Evolutionary conservation across 2,797 vertebrate species (phyloP).

Genomic region (Emys orbicularis): DNA sequence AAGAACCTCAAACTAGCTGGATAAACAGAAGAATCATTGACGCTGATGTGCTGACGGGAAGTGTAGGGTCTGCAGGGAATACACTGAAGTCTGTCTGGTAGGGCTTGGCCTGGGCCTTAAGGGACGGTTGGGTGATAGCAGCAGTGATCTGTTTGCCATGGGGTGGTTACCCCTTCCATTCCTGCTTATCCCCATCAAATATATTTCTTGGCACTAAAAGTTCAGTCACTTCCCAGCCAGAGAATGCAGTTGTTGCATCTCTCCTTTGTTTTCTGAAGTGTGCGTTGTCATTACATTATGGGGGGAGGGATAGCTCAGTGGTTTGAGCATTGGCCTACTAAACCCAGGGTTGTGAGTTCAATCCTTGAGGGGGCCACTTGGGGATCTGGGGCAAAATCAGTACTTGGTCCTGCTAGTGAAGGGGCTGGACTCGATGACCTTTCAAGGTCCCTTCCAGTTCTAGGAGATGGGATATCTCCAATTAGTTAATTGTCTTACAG

Average conservation of each 20-base stretch:
- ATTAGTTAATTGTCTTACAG: background rate
- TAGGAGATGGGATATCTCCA: too few relatives aligned
- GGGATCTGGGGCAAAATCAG: too few relatives aligned
- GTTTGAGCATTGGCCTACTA: too few relatives aligned
- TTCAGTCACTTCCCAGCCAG: background rate
- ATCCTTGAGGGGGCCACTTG: too few relatives aligned
- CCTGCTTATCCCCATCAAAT: rapidly evolving
- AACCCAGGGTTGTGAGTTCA: too few relatives aligned
- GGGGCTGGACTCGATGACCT: too few relatives aligned
- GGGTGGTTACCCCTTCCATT: rapidly evolving
- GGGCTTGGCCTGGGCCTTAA: rapidly evolving
- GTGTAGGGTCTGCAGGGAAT: background rate
- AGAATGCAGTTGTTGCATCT: background rate
- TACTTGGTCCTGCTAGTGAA: too few relatives aligned
- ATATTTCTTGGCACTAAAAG: rapidly evolving
- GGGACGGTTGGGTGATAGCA: background rate
- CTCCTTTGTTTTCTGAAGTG: background rate
- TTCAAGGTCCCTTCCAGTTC: too few relatives aligned
- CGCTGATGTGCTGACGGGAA: background rate
- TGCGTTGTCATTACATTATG: background rate
- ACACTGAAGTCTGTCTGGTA: rapidly evolving
- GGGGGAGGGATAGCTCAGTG: too few relatives aligned
- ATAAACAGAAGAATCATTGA: background rate
- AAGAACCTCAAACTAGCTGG: rapidly evolving
- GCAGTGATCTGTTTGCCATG: background rate